Base-by-base conservation (phyloP, 2,113 vertebrate species). In the Erinaceus europaeus region DNA sequence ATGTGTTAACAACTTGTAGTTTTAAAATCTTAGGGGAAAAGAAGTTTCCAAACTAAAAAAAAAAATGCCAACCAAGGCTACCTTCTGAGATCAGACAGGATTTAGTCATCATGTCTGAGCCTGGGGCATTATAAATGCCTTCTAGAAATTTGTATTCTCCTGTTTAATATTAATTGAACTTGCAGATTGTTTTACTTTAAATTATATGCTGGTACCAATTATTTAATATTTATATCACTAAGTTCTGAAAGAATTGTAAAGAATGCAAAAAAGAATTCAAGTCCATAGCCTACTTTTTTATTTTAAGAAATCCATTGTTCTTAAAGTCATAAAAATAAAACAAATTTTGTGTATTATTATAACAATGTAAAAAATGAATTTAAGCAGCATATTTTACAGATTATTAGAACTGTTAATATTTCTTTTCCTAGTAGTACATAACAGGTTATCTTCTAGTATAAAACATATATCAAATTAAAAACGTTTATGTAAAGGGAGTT, bases 151-250 rank as follows among this genome's bases (percentile, higher is more conserved):
- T 83, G 32, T 57, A 64, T 92, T 91, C 87, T 25, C 27, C 53
- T 55, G 3, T 48, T 93, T 27, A 80, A 92, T 88, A 40, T 82
- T 91, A 85, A 95, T 89, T 90, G 32, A 93, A 88, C 32, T 91
- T 94, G 18, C 6, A 82, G 85, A 93, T 75, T 52, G 84, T 68
- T 94, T 90, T 91, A 38, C 6, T 42, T 92, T 67, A 80, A 96
- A 92, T 84, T 90, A 78, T 64, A 25, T 72, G 17, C 89, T 89
- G 4, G 14, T 36, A 52, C 3, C 15, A 91, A 40, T 79, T 72
- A 80, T 65, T 90, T 84, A 87, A 90, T 81, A 77, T 86, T 90
- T 80, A 76, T 91, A 68, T 80, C 13, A 72, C 25, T 36, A 12
- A 11, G 1, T 11, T 94, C 40, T 88, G 59, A 64, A 86, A 42